Evolutionary conservation across 2,888 invertebrate species (phyloP).

Genomic region (Osmoderma eremita): DNA sequence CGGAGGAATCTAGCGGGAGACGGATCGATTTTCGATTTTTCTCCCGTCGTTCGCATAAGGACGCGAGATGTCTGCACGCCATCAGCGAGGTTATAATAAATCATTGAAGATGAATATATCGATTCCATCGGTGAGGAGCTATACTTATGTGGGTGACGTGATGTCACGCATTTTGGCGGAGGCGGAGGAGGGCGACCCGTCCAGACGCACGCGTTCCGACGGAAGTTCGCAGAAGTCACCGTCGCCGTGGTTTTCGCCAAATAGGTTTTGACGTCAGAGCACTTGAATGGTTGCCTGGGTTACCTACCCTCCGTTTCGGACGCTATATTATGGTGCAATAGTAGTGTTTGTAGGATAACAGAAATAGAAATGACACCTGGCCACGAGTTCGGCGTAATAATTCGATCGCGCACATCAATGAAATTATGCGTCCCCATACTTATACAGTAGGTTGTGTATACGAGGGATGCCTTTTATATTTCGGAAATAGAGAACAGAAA

Average conservation of each 20-base stretch:
- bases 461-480: too few relatives aligned
- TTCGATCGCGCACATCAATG: conserved; percentile 38
- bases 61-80: not conserved
- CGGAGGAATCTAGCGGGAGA: not conserved
- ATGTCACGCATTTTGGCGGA: conserved; percentile 53
- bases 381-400: conserved; percentile 20
- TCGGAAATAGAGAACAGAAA: too few relatives aligned
- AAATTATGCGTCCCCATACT: conserved; percentile 24
- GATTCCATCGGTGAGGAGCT: conserved; percentile 42
- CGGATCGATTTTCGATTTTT: not conserved
- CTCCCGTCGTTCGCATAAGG: not conserved
- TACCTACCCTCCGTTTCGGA: conserved; percentile 50
- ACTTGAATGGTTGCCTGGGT: conserved; percentile 58
- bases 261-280: conserved; percentile 56
- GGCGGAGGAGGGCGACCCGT: conserved; percentile 40
- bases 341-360: conserved; percentile 32
- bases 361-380: conserved; percentile 35
- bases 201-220: conserved; percentile 52
- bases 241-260: conserved; percentile 54
- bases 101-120: conserved; percentile 52
- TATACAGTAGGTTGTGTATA: too few relatives aligned
- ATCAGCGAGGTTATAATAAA: conserved; percentile 41
- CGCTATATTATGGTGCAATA: conserved; percentile 49
- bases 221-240: conserved; percentile 51
- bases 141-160: conserved; percentile 53